Evolutionary conservation across 2,797 vertebrate genomes (phyloP), one percentile per base, ranked within the genome.

Genomic region (Lepilemur septentrionalis): DNA sequence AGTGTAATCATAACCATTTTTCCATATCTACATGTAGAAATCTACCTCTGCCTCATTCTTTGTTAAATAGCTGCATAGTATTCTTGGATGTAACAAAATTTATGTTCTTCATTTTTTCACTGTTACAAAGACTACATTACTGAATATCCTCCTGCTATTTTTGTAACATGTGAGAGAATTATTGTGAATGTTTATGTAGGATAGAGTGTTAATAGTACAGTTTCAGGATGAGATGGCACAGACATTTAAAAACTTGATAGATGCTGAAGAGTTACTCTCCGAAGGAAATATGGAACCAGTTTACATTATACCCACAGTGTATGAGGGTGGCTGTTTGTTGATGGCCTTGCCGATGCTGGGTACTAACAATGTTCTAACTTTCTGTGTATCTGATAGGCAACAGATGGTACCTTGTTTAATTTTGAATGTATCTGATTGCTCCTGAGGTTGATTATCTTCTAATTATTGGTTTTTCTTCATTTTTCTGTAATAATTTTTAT

Each of bases 231-330:
- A 61, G 52, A 70, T 61, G 70, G 57, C 43, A 11, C 61, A 18
- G 43, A 13, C 13, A 89, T 83, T 95, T 95, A 43, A 92, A 89
- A 76, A 95, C 78, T 89, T 52, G 43, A 25, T 83, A 61, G 35
- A 43, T 67, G 22, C 28, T 79, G 4, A 79, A 72, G 20, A 90
- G 22, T 90, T 85, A 70, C 41, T 88, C 50, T 88, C 50, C 5
- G 14, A 81, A 48, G 75, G 52, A 52, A 57, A 46, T 75, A 32
- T 55, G 7, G 65, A 65, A 32, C 32, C 17, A 69, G 1, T 89
- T 82, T 69, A 92, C 46, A 38, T 75, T 67, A 86, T 7, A 52
- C 6, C 52, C 46, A 55, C 0, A 35, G 48, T 41, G 9, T 87
- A 3, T 88, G 41, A 46, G 5, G 2, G 28, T 65, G 65, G 43